Percentiles rank a stretch among this genome's conserved stretches.
Evolutionary conservation across 2,888 invertebrate genomes (phyloP).

Genomic region (Noctua janthina): DNA sequence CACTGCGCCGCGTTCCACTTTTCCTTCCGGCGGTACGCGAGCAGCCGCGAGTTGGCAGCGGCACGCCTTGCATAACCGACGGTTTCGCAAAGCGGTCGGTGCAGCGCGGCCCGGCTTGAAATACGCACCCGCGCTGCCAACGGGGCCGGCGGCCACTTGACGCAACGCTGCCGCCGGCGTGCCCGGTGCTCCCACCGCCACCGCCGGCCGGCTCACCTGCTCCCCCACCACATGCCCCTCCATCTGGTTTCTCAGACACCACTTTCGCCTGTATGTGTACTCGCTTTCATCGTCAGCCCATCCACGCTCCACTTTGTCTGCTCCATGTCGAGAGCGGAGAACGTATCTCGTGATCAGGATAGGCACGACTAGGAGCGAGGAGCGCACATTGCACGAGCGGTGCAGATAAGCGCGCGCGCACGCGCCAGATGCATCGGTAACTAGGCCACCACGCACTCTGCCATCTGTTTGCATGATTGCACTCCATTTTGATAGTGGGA

Average conservation of each 20-base stretch:
- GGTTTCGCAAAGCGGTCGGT: conserved; percentile 89
- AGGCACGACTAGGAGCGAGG: conserved; percentile 64
- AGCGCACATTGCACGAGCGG: conserved; percentile 68
- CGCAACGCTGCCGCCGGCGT: conserved; percentile 75
- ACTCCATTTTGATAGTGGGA: conserved; percentile 69
- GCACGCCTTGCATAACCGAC: conserved; percentile 89
- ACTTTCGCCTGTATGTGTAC: conserved; percentile 85
- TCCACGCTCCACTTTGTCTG: conserved; percentile 75
- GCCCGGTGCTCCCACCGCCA: conserved; percentile 66
- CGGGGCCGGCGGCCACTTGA: conserved; percentile 81
- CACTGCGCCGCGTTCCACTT: conserved; percentile 90
- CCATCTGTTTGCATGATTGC: conserved; percentile 82
- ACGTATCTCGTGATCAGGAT: conserved; percentile 65
- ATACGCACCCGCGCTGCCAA: conserved; percentile 86
- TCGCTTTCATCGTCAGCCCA: conserved; percentile 83
- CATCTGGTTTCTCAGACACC: conserved; percentile 84
- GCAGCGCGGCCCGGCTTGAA: conserved; percentile 88
- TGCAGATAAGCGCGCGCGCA: conserved; percentile 78
- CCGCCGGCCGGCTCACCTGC: conserved; percentile 74
- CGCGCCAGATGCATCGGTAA: conserved; percentile 85
- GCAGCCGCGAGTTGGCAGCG: conserved; percentile 89
- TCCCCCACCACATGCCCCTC: conserved; percentile 79
- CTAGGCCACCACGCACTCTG: conserved; percentile 85
- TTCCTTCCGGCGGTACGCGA: conserved; percentile 89
- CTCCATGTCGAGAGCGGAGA: conserved; percentile 48